These are phyloP conservation scores for Lutjanus campechanus DNA, from an alignment of 2,797 vertebrate genomes.

Conservation along the genomic window DNA sequence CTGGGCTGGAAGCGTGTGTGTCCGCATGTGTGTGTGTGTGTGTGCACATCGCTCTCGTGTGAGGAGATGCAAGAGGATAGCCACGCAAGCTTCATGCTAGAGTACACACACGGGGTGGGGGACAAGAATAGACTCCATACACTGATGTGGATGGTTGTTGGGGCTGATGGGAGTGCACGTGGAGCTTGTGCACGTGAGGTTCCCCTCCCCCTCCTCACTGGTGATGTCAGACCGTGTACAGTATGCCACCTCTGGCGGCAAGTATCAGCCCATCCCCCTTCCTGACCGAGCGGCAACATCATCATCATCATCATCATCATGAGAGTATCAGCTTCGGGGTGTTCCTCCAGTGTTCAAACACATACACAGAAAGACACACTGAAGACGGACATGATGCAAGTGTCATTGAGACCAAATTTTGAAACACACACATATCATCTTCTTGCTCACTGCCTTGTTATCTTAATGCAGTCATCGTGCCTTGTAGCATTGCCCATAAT, in stretches of 20 bases:
- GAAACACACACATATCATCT: neutral
- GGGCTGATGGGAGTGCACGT: slow-evolving; percentile 51
- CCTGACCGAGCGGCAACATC: slow-evolving; percentile 47
- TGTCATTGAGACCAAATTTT: slow-evolving; percentile 14
- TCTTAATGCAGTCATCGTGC: slow-evolving; percentile 11
- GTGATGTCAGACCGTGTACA: slow-evolving; percentile 67
- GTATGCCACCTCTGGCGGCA: slow-evolving; percentile 46
- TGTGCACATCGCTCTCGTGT: slow-evolving; percentile 8
- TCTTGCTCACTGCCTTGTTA: neutral
- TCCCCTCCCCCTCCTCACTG: slow-evolving; percentile 50
- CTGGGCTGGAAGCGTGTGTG: slow-evolving; percentile 19
- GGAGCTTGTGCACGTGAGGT: slow-evolving; percentile 58
- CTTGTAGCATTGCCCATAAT: slow-evolving; percentile 53
- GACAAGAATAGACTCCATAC: slow-evolving; percentile 51
- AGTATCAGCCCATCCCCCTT: slow-evolving; percentile 53
- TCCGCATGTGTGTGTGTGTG: slow-evolving; percentile 9
- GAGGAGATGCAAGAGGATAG: slow-evolving; percentile 44
- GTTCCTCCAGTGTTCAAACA: slow-evolving; percentile 27
- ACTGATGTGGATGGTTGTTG: slow-evolving; percentile 44
- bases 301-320: slow-evolving; percentile 20
- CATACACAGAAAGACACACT: slow-evolving; percentile 19
- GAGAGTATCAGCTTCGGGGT: slow-evolving; percentile 34
- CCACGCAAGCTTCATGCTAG: slow-evolving; percentile 50
- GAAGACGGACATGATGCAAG: slow-evolving; percentile 6
- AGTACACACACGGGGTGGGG: slow-evolving; percentile 35